Evolutionary conservation across 2,888 invertebrate genomes (phyloP).

Genomic region (Bimastos eiseni): DNA sequence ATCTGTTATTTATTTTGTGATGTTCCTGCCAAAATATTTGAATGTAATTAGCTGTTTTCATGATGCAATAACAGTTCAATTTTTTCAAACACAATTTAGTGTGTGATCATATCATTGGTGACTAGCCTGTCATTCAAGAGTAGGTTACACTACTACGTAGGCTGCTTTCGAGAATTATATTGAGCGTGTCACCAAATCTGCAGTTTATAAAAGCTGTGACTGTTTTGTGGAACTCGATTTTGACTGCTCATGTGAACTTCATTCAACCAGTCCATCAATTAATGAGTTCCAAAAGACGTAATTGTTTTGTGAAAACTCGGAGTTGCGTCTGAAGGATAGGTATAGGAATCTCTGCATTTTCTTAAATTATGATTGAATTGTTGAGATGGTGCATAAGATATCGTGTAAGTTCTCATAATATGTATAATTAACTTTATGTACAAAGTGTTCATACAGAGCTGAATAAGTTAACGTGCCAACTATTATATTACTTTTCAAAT

Average conservation of each 20-base stretch:
- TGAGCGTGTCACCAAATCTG: too few relatives aligned
- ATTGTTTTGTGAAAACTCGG: background rate
- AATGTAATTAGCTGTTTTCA: background rate
- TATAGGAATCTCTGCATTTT: background rate
- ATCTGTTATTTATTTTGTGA: background rate
- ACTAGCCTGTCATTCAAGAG: background rate
- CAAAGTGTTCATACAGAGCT: background rate
- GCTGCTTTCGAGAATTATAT: too few relatives aligned
- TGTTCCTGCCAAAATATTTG: background rate
- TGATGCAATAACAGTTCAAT: background rate
- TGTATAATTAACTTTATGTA: background rate
- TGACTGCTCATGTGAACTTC: too few relatives aligned
- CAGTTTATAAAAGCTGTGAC: too few relatives aligned
- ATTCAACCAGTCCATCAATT: too few relatives aligned
- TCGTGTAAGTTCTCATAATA: background rate
- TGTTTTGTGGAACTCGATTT: too few relatives aligned
- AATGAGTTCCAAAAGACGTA: too few relatives aligned
- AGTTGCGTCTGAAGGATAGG: background rate
- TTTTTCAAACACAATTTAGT: background rate
- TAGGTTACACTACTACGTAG: too few relatives aligned
- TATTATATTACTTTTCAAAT: background rate
- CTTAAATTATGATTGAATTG: background rate
- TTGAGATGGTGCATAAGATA: background rate
- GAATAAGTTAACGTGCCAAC: background rate
- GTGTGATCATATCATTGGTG: background rate